phyloP scores from a whole-genome alignment of 2,113 vertebrate species.

The Leptobrachium leishanense region DNA sequence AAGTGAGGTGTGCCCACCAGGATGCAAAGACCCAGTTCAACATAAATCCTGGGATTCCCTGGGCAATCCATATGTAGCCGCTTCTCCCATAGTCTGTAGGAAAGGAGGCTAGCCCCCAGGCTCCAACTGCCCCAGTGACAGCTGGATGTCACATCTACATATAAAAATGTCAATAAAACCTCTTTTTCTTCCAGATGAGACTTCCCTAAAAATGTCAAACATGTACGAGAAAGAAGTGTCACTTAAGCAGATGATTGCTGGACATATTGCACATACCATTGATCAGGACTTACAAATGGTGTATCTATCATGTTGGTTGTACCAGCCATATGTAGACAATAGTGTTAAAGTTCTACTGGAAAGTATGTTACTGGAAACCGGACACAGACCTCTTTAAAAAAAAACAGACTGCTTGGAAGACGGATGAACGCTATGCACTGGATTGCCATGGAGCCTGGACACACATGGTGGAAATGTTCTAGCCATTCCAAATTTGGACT shows the following conservation, averaged over 20 bases:
- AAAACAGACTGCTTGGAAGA: background rate
- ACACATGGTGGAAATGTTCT: no score
- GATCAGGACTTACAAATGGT: constrained; percentile 77
- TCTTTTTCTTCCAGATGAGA: constrained; percentile 68
- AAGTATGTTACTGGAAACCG: constrained; percentile 87
- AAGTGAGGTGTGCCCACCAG: no score
- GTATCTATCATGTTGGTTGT: constrained; percentile 87
- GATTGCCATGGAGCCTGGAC: background rate
- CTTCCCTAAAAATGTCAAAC: constrained; percentile 65
- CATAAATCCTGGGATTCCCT: no score
- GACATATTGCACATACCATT: constrained; percentile 77
- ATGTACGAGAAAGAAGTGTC: constrained; percentile 79
- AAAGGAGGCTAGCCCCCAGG: no score
- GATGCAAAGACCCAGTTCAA: no score
- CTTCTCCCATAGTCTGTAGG: no score
- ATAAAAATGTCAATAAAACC: no score
- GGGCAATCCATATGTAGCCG: no score
- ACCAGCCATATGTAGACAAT: constrained; percentile 83
- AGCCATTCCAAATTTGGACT: no score
- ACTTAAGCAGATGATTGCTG: constrained; percentile 75
- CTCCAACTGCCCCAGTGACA: no score
- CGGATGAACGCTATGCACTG: background rate
- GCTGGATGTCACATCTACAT: no score
- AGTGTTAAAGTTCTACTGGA: constrained; percentile 73
- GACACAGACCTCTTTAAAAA: constrained; percentile 75